These are phyloP conservation scores for Nomia melanderi DNA, from an alignment of 1,140 invertebrate species.

Conservation along the genomic window DNA sequence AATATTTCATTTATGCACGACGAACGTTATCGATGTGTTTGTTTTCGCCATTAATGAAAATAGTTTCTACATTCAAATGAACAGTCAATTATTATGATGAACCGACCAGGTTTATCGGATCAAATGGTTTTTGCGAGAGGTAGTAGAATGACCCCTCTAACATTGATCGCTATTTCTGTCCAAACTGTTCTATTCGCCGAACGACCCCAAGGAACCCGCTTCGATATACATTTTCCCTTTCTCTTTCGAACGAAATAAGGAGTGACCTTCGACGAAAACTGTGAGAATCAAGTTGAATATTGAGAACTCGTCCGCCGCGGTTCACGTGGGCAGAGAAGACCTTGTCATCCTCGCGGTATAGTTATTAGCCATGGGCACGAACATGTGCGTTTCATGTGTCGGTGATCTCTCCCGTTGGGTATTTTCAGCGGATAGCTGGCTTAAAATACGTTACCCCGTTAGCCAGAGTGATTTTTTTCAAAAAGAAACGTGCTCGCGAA, in stretches of 20 bases:
- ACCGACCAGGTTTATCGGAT: too few relatives aligned
- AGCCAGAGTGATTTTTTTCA: slow-evolving; percentile 38
- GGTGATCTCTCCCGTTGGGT: slow-evolving; percentile 41
- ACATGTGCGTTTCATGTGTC: slow-evolving; percentile 62
- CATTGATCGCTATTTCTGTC: not conserved
- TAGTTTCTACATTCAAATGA: too few relatives aligned
- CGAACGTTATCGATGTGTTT: too few relatives aligned
- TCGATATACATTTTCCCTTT: not conserved
- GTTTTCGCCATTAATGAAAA: too few relatives aligned
- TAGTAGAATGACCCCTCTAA: not conserved
- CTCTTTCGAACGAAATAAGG: not conserved
- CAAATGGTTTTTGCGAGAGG: too few relatives aligned
- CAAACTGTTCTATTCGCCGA: not conserved
- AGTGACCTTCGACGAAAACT: not conserved
- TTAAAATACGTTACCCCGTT: slow-evolving; percentile 41
- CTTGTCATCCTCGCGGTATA: slow-evolving; percentile 54
- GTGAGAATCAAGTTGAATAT: slow-evolving; percentile 24
- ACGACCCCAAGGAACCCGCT: not conserved
- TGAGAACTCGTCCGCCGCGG: slow-evolving; percentile 16
- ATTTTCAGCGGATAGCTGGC: slow-evolving; percentile 53
- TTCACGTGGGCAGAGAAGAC: slow-evolving; percentile 42
- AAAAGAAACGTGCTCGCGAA: slow-evolving; percentile 38
- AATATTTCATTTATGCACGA: too few relatives aligned
- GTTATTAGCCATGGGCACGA: slow-evolving; percentile 46
- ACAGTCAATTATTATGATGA: too few relatives aligned